Evolutionary conservation across 2,888 invertebrate species (phyloP), one percentile per base, ranked within the genome.

Genomic region (Lasioglossum morio): DNA sequence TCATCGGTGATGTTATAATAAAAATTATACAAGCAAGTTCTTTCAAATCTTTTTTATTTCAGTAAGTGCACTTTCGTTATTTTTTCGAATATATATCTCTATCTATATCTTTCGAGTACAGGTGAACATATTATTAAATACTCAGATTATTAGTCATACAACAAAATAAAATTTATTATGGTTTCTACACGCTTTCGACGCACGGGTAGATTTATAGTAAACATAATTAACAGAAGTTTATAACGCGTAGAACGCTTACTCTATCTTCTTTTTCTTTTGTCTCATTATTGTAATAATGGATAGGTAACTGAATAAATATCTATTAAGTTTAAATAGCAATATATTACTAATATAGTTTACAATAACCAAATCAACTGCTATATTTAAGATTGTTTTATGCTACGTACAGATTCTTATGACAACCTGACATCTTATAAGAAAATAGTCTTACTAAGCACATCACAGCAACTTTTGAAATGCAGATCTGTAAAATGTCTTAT

Each of bases 401-500:
- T 92, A 88, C 83, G 85, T 77, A 88, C 85, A 89, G 87, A 89
- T 88, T 90, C 89, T 88, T 80, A 86, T 72, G 81, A 90, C 81
- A 91, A 90, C 84, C 85, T 88, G 89, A 91, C 77, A 84, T 90
- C 78, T 87, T 87, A 88, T 92, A 92, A 88, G 92, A 92, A 93
- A 93, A 93, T 93, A 93, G 87, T 92, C 90, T 92, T 90, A 91
- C 88, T 90, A 92, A 92, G 87, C 89, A 89, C 92, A 94, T 94
- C 93, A 93, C 92, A 94, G 92, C 88, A 90, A 91, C 90, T 92
- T 92, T 91, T 77, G 89, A 94, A 94, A 93, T 94, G 93, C 92
- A 92, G 88, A 93, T 92, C 88, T 88, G 86, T 91, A 87, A 89
- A 88, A 90, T 90, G 84, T 89, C 89, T 85, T 88, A 89, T 83